A percentile compares a stretch with the other conserved stretches of the same genome.
phyloP scores from a whole-genome alignment of 2,888 invertebrate genomes.

The Scaptomyza flava region DNA sequence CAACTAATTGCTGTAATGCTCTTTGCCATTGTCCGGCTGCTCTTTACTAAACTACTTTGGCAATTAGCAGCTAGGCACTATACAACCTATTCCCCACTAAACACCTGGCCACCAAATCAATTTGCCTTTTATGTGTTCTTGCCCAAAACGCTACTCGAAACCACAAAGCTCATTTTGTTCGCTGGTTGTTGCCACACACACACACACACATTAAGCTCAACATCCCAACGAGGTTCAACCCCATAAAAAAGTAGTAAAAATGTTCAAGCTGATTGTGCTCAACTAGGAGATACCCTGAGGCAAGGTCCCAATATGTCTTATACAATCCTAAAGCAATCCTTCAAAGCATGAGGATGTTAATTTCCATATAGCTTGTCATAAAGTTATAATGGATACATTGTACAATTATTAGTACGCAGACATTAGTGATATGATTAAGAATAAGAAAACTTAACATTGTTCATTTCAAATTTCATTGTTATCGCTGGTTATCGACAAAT shows the following conservation, averaged over 20 bases:
- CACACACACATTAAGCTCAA: slow-evolving; percentile 18
- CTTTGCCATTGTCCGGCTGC: slow-evolving; percentile 25
- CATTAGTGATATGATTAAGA: no score
- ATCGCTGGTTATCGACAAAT: no score
- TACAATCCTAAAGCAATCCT: no score
- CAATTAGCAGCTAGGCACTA: slow-evolving; percentile 61
- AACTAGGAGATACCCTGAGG: neutral
- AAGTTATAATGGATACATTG: no score
- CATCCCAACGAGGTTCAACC: slow-evolving; percentile 13
- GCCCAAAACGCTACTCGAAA: slow-evolving; percentile 16
- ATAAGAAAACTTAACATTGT: no score
- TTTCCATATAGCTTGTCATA: no score
- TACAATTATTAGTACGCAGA: no score
- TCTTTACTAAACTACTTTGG: slow-evolving; percentile 70
- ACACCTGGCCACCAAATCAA: slow-evolving; percentile 60
- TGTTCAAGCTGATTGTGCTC: neutral
- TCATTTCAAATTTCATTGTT: no score
- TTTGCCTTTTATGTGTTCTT: slow-evolving; percentile 52
- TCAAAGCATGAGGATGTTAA: no score
- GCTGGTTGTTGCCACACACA: slow-evolving; percentile 42
- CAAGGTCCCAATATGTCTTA: neutral
- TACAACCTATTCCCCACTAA: slow-evolving; percentile 7
- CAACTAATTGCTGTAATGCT: slow-evolving; percentile 57
- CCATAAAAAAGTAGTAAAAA: slow-evolving; percentile 2
- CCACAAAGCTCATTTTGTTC: slow-evolving; percentile 58